Base-by-base conservation (phyloP, 1,140 invertebrate species). In the Aphidius ervi region DNA sequence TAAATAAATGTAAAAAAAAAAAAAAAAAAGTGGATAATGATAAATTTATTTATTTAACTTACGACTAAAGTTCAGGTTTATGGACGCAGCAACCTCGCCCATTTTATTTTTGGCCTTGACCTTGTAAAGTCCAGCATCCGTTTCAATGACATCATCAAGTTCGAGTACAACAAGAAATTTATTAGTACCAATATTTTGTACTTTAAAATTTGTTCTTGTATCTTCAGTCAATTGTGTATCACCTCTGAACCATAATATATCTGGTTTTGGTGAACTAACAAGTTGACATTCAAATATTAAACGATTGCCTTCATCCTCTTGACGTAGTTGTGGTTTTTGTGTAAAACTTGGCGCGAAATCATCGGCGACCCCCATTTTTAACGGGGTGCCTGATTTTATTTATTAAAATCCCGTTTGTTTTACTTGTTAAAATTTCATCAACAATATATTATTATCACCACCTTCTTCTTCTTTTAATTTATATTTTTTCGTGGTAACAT, bases 21-120 rank as follows among this genome's bases (percentile, higher is more conserved):
- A 47, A 49, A 9, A 49, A 9, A 42, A 56, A 48, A 59, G 56
- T 39, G 53, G 60, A 40, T 10, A 23, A 63, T 58, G 58, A 48
- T 62, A 56, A 62, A 43, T n/a, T 55, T 6, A 52, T 60, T 55
- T 6, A 52, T 60, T 42, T 58, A 73, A 95, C 93, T 95, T 82
- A 97, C 94, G 93, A 80, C 93, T 95, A 79, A 99, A 98, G 85
- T 98, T 98, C 73, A 99, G 87, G 80, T 97, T 98, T 80, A 99
- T 98, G 70, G 95, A 97, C 66, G 95, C 95, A 62, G 95, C 91
- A 73, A 98, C 95, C 85, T 98, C 95, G 74, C 96, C 96, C 83
- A 94, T 92, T 81, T 93, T 94, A 81, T 98, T 99, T 81, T 94
- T 96, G 67, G 96, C 96, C 80, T 94, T 94, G 72, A 98, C 95